Evolutionary conservation across 2,888 invertebrate species (phyloP).

Genomic region (Plemyria rubiginata): DNA sequence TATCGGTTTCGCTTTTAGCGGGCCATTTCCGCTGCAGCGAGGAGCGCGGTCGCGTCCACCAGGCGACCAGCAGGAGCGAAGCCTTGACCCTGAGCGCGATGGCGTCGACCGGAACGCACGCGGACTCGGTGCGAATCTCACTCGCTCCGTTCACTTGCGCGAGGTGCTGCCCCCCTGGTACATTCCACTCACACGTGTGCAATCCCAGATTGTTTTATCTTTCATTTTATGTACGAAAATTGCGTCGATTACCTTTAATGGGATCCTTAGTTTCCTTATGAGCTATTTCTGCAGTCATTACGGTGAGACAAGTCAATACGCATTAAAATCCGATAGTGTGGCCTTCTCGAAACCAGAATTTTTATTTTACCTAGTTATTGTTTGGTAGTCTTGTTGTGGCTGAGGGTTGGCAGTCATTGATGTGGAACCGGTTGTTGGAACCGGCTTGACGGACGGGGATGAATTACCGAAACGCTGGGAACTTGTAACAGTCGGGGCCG

Average conservation of each 20-base stretch:
- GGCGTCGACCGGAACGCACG: constrained; percentile 84
- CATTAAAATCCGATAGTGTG: constrained; percentile 25
- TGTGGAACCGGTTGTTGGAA: constrained; percentile 80
- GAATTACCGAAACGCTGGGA: constrained; percentile 73
- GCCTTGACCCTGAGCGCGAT: constrained; percentile 84
- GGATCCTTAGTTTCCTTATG: constrained; percentile 34
- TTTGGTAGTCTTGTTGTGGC: constrained; percentile 39
- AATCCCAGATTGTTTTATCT: constrained; percentile 72
- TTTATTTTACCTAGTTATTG: constrained; percentile 22
- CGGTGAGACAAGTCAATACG: constrained; percentile 32
- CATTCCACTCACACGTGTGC: constrained; percentile 74
- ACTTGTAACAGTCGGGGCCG: constrained; percentile 50
- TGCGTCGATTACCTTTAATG: constrained; percentile 54
- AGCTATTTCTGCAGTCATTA: constrained; percentile 29
- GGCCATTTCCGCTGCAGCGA: constrained; percentile 65
- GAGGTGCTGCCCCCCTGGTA: constrained; percentile 74
- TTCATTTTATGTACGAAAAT: constrained; percentile 58
- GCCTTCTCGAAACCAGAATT: constrained; percentile 24
- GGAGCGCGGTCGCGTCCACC: constrained; percentile 62
- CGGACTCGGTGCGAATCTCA: constrained; percentile 74
- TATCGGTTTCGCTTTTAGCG: constrained; percentile 76
- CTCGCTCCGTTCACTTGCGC: constrained; percentile 49
- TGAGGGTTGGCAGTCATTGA: constrained; percentile 78
- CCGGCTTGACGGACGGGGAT: constrained; percentile 78
- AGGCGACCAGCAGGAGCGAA: constrained; percentile 75